These are phyloP conservation scores for Platalea minor DNA, from an alignment of 2,797 vertebrate species.

Conservation along the genomic window DNA sequence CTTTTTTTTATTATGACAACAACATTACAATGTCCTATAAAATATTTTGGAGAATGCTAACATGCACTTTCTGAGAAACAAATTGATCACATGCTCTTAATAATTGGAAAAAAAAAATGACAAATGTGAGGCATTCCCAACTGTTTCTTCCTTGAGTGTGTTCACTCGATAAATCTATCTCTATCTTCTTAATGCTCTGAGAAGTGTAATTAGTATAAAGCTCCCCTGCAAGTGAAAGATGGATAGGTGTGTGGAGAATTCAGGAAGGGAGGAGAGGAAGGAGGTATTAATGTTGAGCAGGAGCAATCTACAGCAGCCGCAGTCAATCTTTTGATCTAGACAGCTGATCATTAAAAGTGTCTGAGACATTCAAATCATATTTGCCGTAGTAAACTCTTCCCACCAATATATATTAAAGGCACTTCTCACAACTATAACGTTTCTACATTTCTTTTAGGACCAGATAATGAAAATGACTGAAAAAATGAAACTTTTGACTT, in stretches of 20 bases:
- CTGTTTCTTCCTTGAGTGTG: neutral
- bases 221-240: constrained; percentile 5
- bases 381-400: neutral
- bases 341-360: neutral
- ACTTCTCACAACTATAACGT: neutral
- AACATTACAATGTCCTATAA: neutral
- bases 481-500: neutral
- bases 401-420: neutral
- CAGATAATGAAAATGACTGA: neutral
- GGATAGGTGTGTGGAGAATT: neutral
- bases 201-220: constrained; percentile 31
- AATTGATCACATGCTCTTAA: neutral
- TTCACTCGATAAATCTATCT: constrained; percentile 10
- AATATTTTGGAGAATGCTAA: neutral
- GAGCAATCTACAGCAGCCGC: neutral
- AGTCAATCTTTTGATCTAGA: neutral
- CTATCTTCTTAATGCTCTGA: constrained; percentile 22
- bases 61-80: neutral
- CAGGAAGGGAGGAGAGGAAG: neutral
- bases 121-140: neutral
- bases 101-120: neutral
- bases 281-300: neutral
- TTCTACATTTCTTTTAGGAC: neutral
- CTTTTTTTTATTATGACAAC: accelerated
- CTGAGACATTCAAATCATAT: neutral